Evolutionary conservation across 2,113 vertebrate genomes (phyloP).

Genomic region (Camelus bactrianus): DNA sequence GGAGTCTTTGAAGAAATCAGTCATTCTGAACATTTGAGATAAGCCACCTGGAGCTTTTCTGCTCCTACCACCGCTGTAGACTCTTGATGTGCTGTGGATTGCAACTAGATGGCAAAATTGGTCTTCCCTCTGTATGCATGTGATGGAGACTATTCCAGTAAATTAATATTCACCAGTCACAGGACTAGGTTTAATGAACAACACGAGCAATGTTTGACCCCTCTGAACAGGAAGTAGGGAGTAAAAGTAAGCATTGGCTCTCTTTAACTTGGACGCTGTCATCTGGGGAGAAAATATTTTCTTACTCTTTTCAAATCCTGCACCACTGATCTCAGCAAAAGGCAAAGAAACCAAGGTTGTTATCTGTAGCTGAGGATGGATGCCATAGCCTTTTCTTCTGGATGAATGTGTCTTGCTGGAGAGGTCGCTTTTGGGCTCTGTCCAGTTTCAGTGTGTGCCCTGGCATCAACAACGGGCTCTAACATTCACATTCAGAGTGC

Average conservation of each 20-base stretch:
- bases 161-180: neutral
- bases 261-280: neutral
- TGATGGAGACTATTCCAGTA: slow-evolving; percentile 5
- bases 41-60: neutral
- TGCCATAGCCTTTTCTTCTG: neutral
- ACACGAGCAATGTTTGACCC: neutral
- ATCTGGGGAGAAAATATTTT: slow-evolving; percentile 23
- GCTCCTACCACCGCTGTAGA: neutral
- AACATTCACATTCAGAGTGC: neutral
- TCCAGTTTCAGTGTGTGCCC: slow-evolving; percentile 1
- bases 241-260: neutral
- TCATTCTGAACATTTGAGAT: slow-evolving; percentile 16
- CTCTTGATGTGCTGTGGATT: slow-evolving; percentile 22
- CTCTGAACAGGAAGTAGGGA: neutral
- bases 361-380: neutral
- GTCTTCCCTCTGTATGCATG: neutral
- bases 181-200: neutral
- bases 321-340: neutral
- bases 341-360: slow-evolving; percentile 13
- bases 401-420: neutral
- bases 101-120: neutral
- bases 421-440: slow-evolving; percentile 30
- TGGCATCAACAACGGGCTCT: neutral
- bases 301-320: neutral
- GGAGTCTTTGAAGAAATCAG: neutral